Percentiles rank a stretch among this genome's conserved stretches.
These are phyloP conservation scores for Lateolabrax maculatus DNA, from an alignment of 2,797 vertebrate species.

Conservation along the genomic window DNA sequence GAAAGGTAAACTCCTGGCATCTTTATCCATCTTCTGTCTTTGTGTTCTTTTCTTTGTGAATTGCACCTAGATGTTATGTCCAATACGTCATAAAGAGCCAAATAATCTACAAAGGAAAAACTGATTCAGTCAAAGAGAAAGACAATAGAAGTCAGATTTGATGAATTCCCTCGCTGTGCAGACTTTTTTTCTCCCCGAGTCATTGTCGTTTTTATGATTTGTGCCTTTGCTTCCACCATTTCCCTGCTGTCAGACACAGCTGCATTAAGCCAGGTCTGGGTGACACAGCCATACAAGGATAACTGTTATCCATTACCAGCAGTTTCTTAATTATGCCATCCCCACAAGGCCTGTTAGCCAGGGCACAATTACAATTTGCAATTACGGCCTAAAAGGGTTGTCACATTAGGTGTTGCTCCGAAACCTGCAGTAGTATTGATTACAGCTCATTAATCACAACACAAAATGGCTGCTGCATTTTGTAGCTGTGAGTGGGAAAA, in stretches of 20 bases:
- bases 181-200: background rate
- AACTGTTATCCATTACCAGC: constrained; percentile 49
- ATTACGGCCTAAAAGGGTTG: constrained; percentile 47
- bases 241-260: constrained; percentile 12
- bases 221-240: background rate
- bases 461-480: constrained; percentile 18
- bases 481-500: background rate
- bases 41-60: background rate
- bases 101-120: background rate
- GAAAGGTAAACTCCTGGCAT: background rate
- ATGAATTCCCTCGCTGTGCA: background rate
- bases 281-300: constrained; percentile 19
- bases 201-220: background rate
- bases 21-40: background rate
- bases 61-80: background rate
- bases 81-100: background rate
- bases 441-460: constrained; percentile 44
- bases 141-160: background rate
- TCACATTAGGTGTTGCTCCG: constrained; percentile 47
- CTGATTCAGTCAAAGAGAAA: background rate
- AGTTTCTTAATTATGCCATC: constrained; percentile 50
- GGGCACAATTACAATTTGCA: constrained; percentile 48
- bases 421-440: constrained; percentile 51
- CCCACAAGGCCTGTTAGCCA: constrained; percentile 43
- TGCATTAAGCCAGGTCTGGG: constrained; percentile 14